phyloP scores from a whole-genome alignment of 2,797 vertebrate genomes.

The Tolypeutes matacus region DNA sequence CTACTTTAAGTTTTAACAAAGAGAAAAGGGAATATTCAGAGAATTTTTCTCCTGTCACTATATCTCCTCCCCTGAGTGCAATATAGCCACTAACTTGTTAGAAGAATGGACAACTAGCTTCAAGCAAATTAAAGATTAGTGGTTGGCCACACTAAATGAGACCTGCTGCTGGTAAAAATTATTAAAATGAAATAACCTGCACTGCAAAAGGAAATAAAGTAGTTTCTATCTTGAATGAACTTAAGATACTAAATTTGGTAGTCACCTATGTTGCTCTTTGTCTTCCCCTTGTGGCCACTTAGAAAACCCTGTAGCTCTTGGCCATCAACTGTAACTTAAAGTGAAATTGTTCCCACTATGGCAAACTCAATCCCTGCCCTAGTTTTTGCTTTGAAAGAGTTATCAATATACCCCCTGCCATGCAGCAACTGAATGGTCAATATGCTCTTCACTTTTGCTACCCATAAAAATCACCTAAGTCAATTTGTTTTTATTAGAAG shows the following conservation, averaged over 20 bases:
- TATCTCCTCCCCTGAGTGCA: not conserved
- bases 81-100: not conserved
- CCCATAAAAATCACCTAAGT: not conserved
- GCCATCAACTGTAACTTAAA: no score
- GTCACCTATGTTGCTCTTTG: not conserved
- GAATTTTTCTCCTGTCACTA: not conserved
- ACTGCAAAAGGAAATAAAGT: not conserved
- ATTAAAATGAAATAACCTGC: not conserved
- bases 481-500: not conserved
- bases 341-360: not conserved
- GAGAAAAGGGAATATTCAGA: not conserved
- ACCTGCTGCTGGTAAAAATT: not conserved
- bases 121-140: not conserved
- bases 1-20: not conserved
- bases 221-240: not conserved
- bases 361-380: not conserved
- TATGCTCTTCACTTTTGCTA: not conserved
- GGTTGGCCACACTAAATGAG: not conserved
- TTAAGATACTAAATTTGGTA: rapidly evolving
- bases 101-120: not conserved
- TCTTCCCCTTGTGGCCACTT: slow-evolving; percentile 26
- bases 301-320: not conserved
- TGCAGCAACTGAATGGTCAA: not conserved
- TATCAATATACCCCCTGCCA: not conserved
- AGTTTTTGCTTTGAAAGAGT: not conserved